Evolutionary conservation across 2,888 invertebrate species (phyloP), one percentile per base, ranked within the genome.

Genomic region (Dorcus parallelipipedus): DNA sequence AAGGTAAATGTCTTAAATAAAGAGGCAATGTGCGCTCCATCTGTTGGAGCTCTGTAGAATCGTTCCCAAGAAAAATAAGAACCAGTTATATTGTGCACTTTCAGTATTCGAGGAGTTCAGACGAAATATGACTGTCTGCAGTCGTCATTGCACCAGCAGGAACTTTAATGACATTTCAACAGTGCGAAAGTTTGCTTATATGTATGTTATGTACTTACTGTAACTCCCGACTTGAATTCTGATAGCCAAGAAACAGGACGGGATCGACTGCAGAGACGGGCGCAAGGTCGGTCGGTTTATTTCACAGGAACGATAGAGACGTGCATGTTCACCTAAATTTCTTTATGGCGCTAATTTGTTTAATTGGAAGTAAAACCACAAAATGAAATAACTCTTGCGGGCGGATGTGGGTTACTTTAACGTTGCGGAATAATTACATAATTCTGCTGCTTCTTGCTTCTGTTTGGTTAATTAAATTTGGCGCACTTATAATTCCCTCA

Each of bases 1-100:
- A 56, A 50, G 38, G 50, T 33, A 39, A 38, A 50, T 39, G 39
- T 14, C 50, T 17, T 51, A 38, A 50, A 50, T 33, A 33, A 59
- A 52, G 61, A 56, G 56, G 59, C 62, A 64, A 66, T 63, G 62
- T 65, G 66, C 64, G 60, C 68, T 63, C 67, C 68, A 68, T 68
- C 68, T 68, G 68, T 62, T 60, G 65, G 67, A 45, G 64, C 64
- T 62, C 59, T 63, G 58, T 39, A 42, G 59, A 63, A 62, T 48
- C 55, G 49, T 55, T 50, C 40, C 8, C 51, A 26, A 45, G 54
- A 54, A 54, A 59, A 60, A 60, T 59, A 59, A 59, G 56, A 59
- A 55, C 50, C 48, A 48, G 55, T 52, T 45, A 45, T 45, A 45
- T 45, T 45, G 45, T 45, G 45, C 45, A 14, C 9, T 42, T 10